Conservation (phyloP, 2,888 invertebrate species). For the Rutpela maculata region DNA sequence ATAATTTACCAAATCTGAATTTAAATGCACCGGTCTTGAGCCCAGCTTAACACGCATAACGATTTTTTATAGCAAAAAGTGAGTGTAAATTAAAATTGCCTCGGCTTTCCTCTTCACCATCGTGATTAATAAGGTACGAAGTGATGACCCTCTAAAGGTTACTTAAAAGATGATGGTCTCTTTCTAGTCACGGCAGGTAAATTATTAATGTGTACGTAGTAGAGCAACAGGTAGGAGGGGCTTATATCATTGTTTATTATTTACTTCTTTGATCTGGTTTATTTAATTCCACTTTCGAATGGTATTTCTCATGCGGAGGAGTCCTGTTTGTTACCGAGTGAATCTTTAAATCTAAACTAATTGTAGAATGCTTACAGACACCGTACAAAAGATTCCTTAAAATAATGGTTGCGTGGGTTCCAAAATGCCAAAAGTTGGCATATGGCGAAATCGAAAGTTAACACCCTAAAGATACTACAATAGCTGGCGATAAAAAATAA, state of each 20-base stretch:
- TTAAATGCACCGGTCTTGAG: conserved; percentile 3
- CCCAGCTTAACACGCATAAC: conserved; percentile 13
- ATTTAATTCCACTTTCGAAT: conserved; percentile 7
- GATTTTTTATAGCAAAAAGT: conserved; percentile 5
- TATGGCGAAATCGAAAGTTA: too few species aligned
- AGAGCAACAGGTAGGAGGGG: neutral
- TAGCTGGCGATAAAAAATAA: too few species aligned
- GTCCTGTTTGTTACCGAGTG: neutral
- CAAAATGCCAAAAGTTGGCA: too few species aligned
- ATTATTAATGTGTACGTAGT: neutral
- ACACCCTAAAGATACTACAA: too few species aligned
- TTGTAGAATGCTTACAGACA: too few species aligned
- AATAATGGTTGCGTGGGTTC: too few species aligned
- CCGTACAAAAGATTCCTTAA: too few species aligned
- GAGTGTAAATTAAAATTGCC: conserved; percentile 8
- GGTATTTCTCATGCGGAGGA: neutral
- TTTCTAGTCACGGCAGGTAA: neutral
- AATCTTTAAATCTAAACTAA: too few species aligned
- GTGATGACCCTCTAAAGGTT: conserved; percentile 4
- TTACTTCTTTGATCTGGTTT: neutral
- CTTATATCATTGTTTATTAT: neutral
- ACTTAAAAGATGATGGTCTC: neutral
- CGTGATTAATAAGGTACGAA: conserved; percentile 10
- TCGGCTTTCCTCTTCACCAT: conserved; percentile 3
- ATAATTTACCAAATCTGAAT: conserved; percentile 1